Evolutionary conservation across 2,888 invertebrate species (phyloP).

Genomic region (Antheraea assamensis): DNA sequence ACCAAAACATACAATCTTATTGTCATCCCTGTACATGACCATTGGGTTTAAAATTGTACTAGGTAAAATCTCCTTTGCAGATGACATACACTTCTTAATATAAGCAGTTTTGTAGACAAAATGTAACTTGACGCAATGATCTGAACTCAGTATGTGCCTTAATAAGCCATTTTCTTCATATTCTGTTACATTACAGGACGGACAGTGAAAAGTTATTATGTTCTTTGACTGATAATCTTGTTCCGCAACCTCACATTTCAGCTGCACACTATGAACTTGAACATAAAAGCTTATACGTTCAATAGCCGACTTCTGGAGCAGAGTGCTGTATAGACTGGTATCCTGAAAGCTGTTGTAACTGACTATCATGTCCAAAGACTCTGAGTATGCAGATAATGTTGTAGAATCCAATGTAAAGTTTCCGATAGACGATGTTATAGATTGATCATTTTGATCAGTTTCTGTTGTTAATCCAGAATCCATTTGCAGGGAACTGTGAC

Average conservation of each 20-base stretch:
- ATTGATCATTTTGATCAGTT: conserved; percentile 48
- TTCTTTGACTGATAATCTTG: conserved; percentile 51
- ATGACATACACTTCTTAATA: conserved; percentile 68
- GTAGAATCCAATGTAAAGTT: conserved; percentile 69
- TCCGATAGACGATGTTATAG: conserved; percentile 72
- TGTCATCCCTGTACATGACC: conserved; percentile 74
- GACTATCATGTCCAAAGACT: conserved; percentile 66
- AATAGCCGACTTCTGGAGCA: conserved; percentile 67
- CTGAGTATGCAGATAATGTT: conserved; percentile 70
- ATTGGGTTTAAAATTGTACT: conserved; percentile 73
- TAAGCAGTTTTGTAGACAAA: conserved; percentile 75
- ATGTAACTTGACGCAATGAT: conserved; percentile 71
- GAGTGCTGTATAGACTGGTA: conserved; percentile 51
- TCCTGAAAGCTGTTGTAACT: conserved; percentile 75
- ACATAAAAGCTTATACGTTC: conserved; percentile 74
- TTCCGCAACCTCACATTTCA: conserved; percentile 50
- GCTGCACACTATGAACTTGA: conserved; percentile 70
- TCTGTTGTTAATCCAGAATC: conserved; percentile 60
- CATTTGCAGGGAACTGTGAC: conserved; percentile 48
- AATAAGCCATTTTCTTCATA: conserved; percentile 62
- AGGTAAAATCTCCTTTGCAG: conserved; percentile 70
- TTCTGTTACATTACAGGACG: conserved; percentile 56
- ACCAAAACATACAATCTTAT: conserved; percentile 76
- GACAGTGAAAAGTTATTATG: conserved; percentile 60
- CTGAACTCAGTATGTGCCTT: conserved; percentile 62